Conservation (phyloP, 2,113 vertebrate genomes). For the Colinus virginianus region DNA sequence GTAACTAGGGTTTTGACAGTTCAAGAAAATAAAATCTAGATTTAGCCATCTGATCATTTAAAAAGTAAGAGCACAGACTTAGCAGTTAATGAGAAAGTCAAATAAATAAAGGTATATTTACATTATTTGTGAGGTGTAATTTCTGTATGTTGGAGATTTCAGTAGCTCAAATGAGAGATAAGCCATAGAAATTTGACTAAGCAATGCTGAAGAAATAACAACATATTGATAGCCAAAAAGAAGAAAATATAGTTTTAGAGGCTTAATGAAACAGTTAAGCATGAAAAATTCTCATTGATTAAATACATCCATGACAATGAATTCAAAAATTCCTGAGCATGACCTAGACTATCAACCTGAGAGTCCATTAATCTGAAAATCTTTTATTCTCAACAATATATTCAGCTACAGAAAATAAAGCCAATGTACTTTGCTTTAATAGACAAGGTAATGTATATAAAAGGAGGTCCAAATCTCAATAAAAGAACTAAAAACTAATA, state of each 20-base stretch:
- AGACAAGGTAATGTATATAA: background rate
- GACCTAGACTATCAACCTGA: background rate
- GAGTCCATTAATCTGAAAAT: background rate
- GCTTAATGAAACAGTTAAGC: background rate
- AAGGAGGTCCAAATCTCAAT: background rate
- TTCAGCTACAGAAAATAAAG: background rate
- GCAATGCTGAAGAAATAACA: background rate
- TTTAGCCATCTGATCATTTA: background rate
- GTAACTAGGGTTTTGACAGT: background rate
- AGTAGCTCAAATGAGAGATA: background rate
- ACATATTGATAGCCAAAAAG: background rate
- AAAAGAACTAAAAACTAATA: background rate
- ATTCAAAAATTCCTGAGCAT: background rate
- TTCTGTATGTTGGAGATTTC: background rate
- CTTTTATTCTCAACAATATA: background rate
- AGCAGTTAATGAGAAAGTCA: background rate
- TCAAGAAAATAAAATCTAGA: background rate
- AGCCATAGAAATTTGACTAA: background rate
- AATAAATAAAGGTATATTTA: background rate
- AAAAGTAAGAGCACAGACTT: background rate
- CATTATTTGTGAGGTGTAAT: background rate
- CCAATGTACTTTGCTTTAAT: background rate
- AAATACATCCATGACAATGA: background rate
- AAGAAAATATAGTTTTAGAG: background rate
- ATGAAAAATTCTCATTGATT: background rate